A percentile compares a stretch with the other conserved stretches of the same genome.
phyloP scores from a whole-genome alignment of 2,797 vertebrate genomes.

The Hemibagrus guttatus region DNA sequence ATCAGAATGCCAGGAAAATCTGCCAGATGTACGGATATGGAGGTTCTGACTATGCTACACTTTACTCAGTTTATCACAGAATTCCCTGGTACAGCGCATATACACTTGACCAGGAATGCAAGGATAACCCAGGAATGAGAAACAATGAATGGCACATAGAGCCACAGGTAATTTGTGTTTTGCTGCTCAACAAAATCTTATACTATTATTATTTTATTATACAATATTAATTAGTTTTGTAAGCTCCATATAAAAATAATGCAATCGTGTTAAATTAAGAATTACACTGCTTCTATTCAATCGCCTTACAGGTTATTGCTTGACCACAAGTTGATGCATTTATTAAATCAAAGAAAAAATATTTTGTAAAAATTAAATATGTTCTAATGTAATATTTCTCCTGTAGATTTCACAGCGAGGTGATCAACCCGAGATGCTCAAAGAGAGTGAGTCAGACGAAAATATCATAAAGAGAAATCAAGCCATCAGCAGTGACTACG shows the following conservation, averaged over 20 bases:
- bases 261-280: no score
- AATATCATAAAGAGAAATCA: background rate
- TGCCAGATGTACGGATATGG: background rate
- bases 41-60: background rate
- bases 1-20: conserved; percentile 29
- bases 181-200: no score
- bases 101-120: background rate
- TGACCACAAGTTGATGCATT: no score
- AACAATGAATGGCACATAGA: background rate
- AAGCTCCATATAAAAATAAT: no score
- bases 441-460: background rate
- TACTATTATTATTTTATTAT: no score
- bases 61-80: conserved; percentile 22
- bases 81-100: conserved; percentile 49
- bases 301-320: no score
- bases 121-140: accelerated
- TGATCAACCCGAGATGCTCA: background rate
- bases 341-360: no score
- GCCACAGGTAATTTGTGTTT: conserved; percentile 29
- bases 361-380: no score
- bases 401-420: conserved; percentile 12
- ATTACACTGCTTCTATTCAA: no score
- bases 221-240: no score
- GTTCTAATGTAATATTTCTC: background rate
- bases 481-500: conserved; percentile 22